These are phyloP conservation scores for Chanos chanos DNA, from an alignment of 2,797 vertebrate species.

Conservation along the genomic window DNA sequence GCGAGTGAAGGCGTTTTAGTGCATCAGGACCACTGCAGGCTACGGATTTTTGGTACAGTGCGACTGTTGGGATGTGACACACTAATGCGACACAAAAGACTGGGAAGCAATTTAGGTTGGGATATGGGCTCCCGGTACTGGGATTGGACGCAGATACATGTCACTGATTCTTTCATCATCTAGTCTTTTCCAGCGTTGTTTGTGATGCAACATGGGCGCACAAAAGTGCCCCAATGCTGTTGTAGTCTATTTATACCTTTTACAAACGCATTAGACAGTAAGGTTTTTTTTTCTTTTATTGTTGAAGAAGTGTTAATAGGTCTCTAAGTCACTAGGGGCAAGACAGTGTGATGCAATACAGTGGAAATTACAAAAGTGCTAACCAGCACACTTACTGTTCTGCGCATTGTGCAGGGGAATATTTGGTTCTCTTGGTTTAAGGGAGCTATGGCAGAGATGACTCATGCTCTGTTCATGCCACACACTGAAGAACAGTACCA, in stretches of 20 bases:
- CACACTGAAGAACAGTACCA: no score
- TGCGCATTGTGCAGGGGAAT: background rate
- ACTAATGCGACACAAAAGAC: background rate
- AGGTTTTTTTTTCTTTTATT: constrained; percentile 26
- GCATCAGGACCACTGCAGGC: no score
- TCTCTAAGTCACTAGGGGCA: constrained; percentile 17
- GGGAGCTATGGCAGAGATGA: constrained; percentile 1
- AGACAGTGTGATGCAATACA: constrained; percentile 40
- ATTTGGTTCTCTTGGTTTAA: background rate
- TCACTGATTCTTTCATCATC: background rate
- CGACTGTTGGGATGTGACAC: background rate
- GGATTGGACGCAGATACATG: background rate
- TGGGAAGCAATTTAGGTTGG: background rate
- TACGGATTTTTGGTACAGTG: background rate
- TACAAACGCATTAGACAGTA: background rate
- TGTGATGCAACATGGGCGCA: constrained; percentile 5
- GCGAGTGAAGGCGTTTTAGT: background rate
- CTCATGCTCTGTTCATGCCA: no score
- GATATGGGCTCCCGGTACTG: background rate
- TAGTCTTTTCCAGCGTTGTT: background rate
- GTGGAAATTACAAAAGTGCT: constrained; percentile 33
- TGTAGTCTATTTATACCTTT: constrained; percentile 19
- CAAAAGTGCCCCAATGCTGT: background rate
- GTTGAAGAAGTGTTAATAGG: constrained; percentile 30
- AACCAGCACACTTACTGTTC: constrained; percentile 21